Base-by-base conservation (phyloP, 2,797 vertebrate species). In the Sternotherus odoratus region DNA sequence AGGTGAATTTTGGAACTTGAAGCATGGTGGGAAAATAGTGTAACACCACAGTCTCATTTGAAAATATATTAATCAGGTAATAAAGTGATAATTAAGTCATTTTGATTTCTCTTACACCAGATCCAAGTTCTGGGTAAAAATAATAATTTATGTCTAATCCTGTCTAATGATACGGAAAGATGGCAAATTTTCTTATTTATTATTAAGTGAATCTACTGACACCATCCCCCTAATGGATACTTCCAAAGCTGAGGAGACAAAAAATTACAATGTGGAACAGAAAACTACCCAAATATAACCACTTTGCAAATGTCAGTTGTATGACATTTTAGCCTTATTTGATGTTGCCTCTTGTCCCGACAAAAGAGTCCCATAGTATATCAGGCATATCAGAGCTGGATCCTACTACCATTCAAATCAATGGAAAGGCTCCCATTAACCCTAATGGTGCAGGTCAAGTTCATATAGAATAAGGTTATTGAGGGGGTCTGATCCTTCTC, bases 1-100 rank as follows among this genome's bases (percentile, higher is more conserved):
- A 85, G 54, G 11, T 21, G 79, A 1, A 6, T 56, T 82, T 80
- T 43, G 10, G 88, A 89, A 84, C n/a, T 1, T 8, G 33, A 77
- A 74, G 86, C 19, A 0, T 57, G 56, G 0, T 2, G 6, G 10
- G 19, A 1, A 1, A 80, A 17, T 13, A 8, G 56, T 49, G 39
- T 21, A 69, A 9, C 19, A 56, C 66, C 91, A 66, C 1, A 46
- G 28, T 87, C 5, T n/a, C 4, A 54, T 13, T 77, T 56, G 8
- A 87, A 85, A 74, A 63, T 26, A 1, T 49, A 79, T 90, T 57
- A 3, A 63, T 77, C 51, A 72, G 30, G 36, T 3, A 53, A 77
- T 12, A 5, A 36, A 88, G 77, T 36, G 63, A 57, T 57, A 28
- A 13, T 21, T 74, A 88, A 85, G 86, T 69, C 19, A 69, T 69